These are phyloP conservation scores for Ectemnius continuus DNA, from an alignment of 2,888 invertebrate species.

Conservation along the genomic window DNA sequence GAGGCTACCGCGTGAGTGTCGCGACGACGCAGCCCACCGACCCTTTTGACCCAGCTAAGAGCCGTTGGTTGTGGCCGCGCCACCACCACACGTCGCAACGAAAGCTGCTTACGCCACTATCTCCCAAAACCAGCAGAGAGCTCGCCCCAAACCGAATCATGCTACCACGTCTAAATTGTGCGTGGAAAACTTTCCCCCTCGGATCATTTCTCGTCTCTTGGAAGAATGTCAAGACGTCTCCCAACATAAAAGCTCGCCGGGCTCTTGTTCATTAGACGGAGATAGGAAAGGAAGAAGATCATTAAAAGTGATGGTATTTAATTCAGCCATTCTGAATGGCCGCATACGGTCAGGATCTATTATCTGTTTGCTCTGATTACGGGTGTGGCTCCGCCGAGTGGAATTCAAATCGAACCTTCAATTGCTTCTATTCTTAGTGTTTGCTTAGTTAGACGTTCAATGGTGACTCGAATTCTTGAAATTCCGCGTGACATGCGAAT, in stretches of 20 bases:
- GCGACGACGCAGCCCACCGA: conserved; percentile 13
- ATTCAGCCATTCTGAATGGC: not conserved
- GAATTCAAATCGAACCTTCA: not conserved
- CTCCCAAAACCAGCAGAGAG: too few species aligned
- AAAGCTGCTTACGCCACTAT: not conserved
- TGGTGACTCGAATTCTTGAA: too few species aligned
- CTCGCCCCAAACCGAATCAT: too few species aligned
- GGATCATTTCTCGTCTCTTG: too few species aligned
- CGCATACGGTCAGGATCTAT: not conserved
- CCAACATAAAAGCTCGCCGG: too few species aligned
- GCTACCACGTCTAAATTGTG: too few species aligned
- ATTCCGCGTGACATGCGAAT: not conserved
- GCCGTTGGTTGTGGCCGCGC: too few species aligned
- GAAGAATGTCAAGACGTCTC: too few species aligned
- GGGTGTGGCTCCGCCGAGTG: not conserved
- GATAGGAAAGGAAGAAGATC: not conserved
- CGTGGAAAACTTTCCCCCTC: too few species aligned
- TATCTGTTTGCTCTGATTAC: conserved; percentile 5
- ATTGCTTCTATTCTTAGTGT: not conserved
- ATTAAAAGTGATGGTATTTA: not conserved
- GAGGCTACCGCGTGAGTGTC: conserved; percentile 25
- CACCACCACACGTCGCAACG: conserved; percentile 2
- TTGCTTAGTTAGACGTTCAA: not conserved
- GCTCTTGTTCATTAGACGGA: too few species aligned
- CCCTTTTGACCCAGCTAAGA: conserved; percentile 8